Conservation (phyloP, 2,113 vertebrate genomes). For the Mormyrus iriodes region DNA sequence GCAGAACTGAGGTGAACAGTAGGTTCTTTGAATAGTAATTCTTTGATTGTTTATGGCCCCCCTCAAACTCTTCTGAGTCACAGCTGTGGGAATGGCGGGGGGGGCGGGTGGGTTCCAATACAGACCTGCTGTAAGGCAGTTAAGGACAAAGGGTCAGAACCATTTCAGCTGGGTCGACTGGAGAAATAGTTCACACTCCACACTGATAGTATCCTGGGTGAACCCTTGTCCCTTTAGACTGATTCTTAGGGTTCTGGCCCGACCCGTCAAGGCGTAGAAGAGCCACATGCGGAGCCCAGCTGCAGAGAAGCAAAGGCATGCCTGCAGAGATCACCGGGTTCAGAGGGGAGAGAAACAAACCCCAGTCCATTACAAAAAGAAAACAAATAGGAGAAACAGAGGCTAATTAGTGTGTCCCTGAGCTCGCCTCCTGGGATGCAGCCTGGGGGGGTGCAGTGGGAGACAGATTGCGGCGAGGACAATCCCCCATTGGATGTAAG, state of each 20-base stretch:
- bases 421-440: not conserved
- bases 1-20: not conserved
- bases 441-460: not conserved
- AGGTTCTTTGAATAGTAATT: not conserved
- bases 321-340: not conserved
- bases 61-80: not conserved
- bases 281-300: not conserved
- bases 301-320: not conserved
- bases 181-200: not conserved
- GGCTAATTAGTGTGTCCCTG: conserved; percentile 1
- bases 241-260: not conserved
- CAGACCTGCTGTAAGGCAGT: not conserved
- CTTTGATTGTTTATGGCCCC: not conserved
- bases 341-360: not conserved
- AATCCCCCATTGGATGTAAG: not conserved
- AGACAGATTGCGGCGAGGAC: not conserved
- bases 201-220: not conserved
- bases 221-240: not conserved
- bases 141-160: not conserved
- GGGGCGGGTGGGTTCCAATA: not conserved
- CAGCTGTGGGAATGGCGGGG: not conserved
- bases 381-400: not conserved
- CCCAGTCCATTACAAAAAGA: not conserved
- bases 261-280: not conserved
- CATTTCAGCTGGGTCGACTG: not conserved